These are phyloP conservation scores for Drosophila mettleri DNA, from an alignment of 2,888 invertebrate species.

Conservation along the genomic window DNA sequence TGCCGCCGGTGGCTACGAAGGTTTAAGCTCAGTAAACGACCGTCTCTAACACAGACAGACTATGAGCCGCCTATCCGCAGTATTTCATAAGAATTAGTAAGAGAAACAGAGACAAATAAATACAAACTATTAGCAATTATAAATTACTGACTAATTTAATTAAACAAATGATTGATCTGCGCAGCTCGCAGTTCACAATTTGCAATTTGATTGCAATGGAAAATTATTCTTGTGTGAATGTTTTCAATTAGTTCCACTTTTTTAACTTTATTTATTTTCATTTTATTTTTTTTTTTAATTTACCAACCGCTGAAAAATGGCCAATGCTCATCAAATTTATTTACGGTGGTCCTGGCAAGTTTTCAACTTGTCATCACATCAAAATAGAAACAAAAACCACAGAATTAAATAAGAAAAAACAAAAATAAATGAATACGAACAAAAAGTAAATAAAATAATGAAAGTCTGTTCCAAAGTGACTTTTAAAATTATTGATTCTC, in stretches of 20 bases:
- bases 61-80: conserved; percentile 9
- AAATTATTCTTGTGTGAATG: conserved; percentile 19
- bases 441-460: conserved; percentile 17
- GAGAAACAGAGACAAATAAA: conserved; percentile 30
- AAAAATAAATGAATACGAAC: neutral
- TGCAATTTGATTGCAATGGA: conserved; percentile 27
- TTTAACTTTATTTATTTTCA: neutral
- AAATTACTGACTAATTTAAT: conserved; percentile 30
- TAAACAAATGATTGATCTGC: conserved; percentile 29
- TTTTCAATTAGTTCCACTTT: conserved; percentile 43
- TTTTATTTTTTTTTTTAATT: neutral
- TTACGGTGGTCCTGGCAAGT: conserved; percentile 33
- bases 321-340: conserved; percentile 39
- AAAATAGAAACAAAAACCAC: conserved; percentile 8
- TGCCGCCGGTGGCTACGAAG: conserved; percentile 22
- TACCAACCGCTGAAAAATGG: conserved; percentile 27
- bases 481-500: conserved; percentile 45
- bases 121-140: conserved; percentile 41
- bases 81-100: conserved; percentile 21
- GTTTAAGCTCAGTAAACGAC: conserved; percentile 16
- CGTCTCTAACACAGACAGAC: conserved; percentile 1
- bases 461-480: conserved; percentile 25
- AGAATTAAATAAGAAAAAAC: neutral
- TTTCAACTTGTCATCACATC: conserved; percentile 32
- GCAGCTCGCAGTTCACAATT: neutral